Percentiles rank a stretch among this genome's conserved stretches.
phyloP scores from a whole-genome alignment of 1,140 invertebrate species.

The Drosophila parabipectinata region DNA sequence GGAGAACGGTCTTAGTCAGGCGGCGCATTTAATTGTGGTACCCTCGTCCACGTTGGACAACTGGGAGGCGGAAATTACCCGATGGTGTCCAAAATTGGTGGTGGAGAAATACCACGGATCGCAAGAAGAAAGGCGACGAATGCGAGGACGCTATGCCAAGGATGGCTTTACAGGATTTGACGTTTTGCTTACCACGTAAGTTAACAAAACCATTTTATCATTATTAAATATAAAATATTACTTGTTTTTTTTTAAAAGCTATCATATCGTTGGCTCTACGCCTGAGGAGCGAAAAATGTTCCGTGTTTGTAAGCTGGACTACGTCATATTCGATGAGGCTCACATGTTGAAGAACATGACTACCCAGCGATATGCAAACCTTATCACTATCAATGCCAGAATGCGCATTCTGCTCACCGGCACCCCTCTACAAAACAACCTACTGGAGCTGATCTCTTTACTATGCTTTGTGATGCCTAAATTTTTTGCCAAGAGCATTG shows the following conservation, averaged over 20 bases:
- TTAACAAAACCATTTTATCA: background rate
- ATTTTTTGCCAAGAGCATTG: slow-evolving; percentile 94
- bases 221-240: background rate
- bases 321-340: slow-evolving; percentile 98
- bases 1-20: slow-evolving; percentile 88
- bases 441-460: slow-evolving; percentile 97
- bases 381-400: slow-evolving; percentile 94
- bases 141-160: slow-evolving; percentile 91
- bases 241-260: slow-evolving; percentile 73
- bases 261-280: slow-evolving; percentile 91
- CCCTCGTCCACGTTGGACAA: slow-evolving; percentile 97
- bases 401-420: slow-evolving; percentile 94
- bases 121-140: slow-evolving; percentile 91
- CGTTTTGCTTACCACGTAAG: slow-evolving; percentile 92
- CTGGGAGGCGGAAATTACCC: slow-evolving; percentile 93
- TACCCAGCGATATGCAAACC: slow-evolving; percentile 93
- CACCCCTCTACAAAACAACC: slow-evolving; percentile 97
- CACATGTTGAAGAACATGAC: slow-evolving; percentile 99
- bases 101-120: slow-evolving; percentile 95
- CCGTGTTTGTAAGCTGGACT: slow-evolving; percentile 94
- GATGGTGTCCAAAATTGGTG: slow-evolving; percentile 93
- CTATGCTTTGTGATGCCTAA: slow-evolving; percentile 98
- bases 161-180: slow-evolving; percentile 91
- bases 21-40: slow-evolving; percentile 95
- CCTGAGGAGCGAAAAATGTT: slow-evolving; percentile 96